Evolutionary conservation across 2,113 vertebrate species (phyloP).

Genomic region (Pelvicachromis taeniatus): DNA sequence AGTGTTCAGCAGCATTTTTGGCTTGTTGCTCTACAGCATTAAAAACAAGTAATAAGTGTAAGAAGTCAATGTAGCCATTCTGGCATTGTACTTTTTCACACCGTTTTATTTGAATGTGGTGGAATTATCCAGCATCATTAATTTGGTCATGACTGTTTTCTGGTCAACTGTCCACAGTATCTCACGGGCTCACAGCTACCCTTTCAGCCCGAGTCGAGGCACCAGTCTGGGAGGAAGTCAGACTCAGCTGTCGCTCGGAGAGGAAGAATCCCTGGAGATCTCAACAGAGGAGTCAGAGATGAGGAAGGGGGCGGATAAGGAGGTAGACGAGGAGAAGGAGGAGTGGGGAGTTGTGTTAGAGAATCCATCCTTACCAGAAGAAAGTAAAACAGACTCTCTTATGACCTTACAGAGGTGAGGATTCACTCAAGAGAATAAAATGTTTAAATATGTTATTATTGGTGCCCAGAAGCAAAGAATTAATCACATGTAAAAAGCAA

Average conservation of each 20-base stretch:
- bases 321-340: conserved; percentile 32
- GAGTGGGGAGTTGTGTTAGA: conserved; percentile 12
- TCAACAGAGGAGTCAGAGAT: neutral
- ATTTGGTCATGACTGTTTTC: neutral
- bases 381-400: conserved; percentile 42
- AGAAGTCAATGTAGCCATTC: neutral
- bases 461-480: neutral
- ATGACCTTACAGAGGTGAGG: conserved; percentile 50
- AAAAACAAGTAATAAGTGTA: neutral
- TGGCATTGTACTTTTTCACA: neutral
- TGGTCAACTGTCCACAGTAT: neutral
- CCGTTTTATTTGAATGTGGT: neutral
- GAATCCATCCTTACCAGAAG: conserved; percentile 24
- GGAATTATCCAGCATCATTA: neutral
- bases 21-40: neutral
- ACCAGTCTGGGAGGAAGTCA: conserved; percentile 54
- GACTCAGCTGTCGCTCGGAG: conserved; percentile 43
- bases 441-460: neutral
- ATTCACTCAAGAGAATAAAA: neutral
- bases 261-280: conserved; percentile 33
- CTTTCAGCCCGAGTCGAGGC: conserved; percentile 37
- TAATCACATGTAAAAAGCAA: neutral
- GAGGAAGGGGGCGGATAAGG: conserved; percentile 28
- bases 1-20: neutral
- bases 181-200: conserved; percentile 41